Evolutionary conservation across 2,888 invertebrate genomes (phyloP).

Genomic region (Andrena bicolor): DNA sequence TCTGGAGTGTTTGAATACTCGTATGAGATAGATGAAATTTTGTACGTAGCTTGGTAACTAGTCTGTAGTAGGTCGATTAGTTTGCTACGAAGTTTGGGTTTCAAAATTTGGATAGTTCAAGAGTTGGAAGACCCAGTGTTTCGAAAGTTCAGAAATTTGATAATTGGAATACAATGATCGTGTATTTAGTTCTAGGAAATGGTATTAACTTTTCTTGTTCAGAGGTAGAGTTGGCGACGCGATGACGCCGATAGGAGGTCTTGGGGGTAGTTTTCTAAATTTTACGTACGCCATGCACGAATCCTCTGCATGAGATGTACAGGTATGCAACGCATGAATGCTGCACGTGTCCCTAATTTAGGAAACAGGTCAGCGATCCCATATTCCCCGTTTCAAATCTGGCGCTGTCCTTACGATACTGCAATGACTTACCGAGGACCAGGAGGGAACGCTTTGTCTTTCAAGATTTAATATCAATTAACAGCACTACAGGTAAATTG

Average conservation of each 20-base stretch:
- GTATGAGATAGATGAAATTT: too few relatives aligned
- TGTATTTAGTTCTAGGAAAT: too few relatives aligned
- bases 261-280: slow-evolving; percentile 19
- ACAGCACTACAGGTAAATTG: too few relatives aligned
- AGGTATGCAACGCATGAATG: slow-evolving; percentile 14
- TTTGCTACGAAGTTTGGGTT: too few relatives aligned
- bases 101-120: too few relatives aligned
- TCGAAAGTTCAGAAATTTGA: too few relatives aligned
- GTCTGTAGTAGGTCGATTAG: too few relatives aligned
- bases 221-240: not conserved
- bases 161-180: too few relatives aligned
- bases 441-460: not conserved
- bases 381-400: slow-evolving; percentile 1
- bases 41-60: too few relatives aligned
- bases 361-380: slow-evolving; percentile 10
- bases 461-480: not conserved
- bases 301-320: slow-evolving; percentile 7
- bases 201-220: too few relatives aligned
- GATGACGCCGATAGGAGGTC: not conserved
- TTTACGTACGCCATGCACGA: slow-evolving; percentile 16
- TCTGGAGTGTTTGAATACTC: too few relatives aligned
- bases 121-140: too few relatives aligned
- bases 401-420: not conserved
- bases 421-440: not conserved
- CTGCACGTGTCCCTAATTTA: slow-evolving; percentile 26